Conservation (phyloP, 2,888 invertebrate genomes). For the Drosophila ochracea region DNA sequence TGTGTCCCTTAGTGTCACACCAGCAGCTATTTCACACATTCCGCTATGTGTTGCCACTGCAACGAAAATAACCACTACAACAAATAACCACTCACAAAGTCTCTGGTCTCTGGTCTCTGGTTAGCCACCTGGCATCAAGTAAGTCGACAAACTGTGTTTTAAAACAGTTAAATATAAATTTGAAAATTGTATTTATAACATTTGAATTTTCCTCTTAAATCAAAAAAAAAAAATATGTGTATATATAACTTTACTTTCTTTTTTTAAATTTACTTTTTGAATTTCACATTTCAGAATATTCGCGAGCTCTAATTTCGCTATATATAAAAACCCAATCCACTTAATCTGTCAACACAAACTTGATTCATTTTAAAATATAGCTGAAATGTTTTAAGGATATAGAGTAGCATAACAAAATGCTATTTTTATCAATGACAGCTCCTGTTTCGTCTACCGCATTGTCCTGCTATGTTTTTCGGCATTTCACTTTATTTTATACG, state of each 20-base stretch:
- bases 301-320: too few species aligned
- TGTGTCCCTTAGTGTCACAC: slow-evolving; percentile 42
- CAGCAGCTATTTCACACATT: slow-evolving; percentile 22
- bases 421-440: slow-evolving; percentile 48
- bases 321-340: neutral
- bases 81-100: slow-evolving; percentile 33
- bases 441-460: slow-evolving; percentile 26
- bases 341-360: neutral
- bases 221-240: neutral
- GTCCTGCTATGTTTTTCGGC: slow-evolving; percentile 33
- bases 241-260: neutral
- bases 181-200: neutral
- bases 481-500: slow-evolving; percentile 47
- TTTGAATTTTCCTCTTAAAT: too few species aligned
- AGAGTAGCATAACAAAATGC: slow-evolving; percentile 18
- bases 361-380: neutral
- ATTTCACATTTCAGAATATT: neutral
- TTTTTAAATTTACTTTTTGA: neutral
- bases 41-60: slow-evolving; percentile 39
- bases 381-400: slow-evolving; percentile 5
- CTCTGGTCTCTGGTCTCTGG: slow-evolving; percentile 27
- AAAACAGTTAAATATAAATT: neutral
- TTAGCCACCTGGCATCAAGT: slow-evolving; percentile 17
- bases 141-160: neutral
- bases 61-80: slow-evolving; percentile 31